A percentile compares a stretch with the other conserved stretches of the same genome.
These are phyloP conservation scores for Piaya cayana DNA, from an alignment of 2,113 vertebrate species.

Conservation along the genomic window DNA sequence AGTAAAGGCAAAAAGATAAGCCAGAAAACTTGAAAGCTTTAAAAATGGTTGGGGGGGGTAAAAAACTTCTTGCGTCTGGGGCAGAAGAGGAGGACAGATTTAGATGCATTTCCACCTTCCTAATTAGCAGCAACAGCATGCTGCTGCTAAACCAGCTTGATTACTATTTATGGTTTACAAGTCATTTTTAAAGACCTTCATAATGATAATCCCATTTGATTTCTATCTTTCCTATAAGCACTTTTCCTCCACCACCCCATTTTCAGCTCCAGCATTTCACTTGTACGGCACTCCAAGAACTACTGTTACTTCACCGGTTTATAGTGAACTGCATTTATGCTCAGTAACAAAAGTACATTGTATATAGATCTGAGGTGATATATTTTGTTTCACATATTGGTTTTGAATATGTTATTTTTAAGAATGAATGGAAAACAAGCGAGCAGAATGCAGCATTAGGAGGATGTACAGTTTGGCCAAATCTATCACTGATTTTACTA, in stretches of 20 bases:
- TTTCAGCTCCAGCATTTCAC: background rate
- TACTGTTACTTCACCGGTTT: background rate
- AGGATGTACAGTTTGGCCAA: background rate
- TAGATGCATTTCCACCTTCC: background rate
- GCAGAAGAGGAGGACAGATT: background rate
- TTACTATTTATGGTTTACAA: background rate
- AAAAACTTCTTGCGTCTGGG: background rate
- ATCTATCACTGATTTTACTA: background rate
- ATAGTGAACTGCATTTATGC: background rate
- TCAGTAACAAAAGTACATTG: background rate
- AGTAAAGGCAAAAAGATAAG: background rate
- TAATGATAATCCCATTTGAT: background rate
- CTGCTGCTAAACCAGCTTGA: background rate
- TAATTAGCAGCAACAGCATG: background rate
- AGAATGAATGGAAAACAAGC: background rate
- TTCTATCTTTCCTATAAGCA: background rate
- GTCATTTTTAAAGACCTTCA: background rate
- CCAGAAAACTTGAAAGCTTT: background rate
- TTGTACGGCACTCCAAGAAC: background rate
- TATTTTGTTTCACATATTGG: background rate
- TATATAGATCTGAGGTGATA: background rate
- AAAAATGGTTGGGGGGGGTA: background rate
- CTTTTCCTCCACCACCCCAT: background rate
- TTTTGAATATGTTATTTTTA: background rate
- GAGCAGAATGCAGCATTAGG: background rate